Evolutionary conservation across 2,797 vertebrate genomes (phyloP).

Genomic region (Lemur catta): DNA sequence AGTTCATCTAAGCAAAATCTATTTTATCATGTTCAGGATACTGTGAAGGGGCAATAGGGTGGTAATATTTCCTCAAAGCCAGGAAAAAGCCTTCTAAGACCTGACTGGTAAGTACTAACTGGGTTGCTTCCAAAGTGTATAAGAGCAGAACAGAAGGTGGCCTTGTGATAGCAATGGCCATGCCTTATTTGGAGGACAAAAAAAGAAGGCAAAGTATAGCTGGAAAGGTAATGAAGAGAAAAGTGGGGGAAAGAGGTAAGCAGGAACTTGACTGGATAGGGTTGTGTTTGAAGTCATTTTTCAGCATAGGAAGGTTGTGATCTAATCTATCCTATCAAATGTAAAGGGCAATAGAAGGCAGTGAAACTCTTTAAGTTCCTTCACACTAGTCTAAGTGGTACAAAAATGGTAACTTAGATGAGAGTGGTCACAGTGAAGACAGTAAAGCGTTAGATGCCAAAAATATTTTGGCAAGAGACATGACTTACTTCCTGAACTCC

Average conservation of each 20-base stretch:
- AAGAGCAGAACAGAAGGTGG: background rate
- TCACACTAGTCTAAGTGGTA: background rate
- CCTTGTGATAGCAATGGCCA: background rate
- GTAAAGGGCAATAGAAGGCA: background rate
- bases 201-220: background rate
- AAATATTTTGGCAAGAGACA: constrained; percentile 3
- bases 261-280: background rate
- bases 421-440: background rate
- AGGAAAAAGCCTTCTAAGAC: background rate
- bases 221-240: background rate
- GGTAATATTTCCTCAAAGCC: background rate
- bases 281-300: background rate
- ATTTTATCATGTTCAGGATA: background rate
- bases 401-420: constrained; percentile 12
- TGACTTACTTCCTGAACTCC: background rate
- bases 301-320: background rate
- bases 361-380: background rate
- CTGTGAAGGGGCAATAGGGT: background rate
- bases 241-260: background rate
- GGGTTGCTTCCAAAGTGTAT: background rate
- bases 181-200: background rate
- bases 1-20: background rate
- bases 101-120: background rate
- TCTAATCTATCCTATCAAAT: background rate
- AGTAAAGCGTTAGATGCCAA: background rate